These are phyloP conservation scores for Geopemphigus sp. DNA, from an alignment of 1,140 invertebrate genomes.

Conservation along the genomic window DNA sequence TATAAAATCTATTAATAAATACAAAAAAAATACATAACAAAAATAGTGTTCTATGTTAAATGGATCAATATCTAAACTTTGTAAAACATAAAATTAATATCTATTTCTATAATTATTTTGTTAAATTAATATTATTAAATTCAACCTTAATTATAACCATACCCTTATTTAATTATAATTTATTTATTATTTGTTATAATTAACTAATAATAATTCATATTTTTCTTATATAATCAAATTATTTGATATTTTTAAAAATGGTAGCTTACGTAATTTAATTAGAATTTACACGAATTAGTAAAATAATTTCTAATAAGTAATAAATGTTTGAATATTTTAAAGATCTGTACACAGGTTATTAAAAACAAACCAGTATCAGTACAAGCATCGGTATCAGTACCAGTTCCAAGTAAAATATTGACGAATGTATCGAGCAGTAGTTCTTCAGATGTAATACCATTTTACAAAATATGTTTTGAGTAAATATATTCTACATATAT, in stretches of 20 bases:
- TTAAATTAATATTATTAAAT: too few species aligned
- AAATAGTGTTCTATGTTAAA: too few species aligned
- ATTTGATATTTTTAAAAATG: neutral
- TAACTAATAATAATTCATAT: too few species aligned
- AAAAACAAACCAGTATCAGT: neutral
- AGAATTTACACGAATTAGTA: neutral
- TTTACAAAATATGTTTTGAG: constrained; percentile 45
- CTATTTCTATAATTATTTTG: too few species aligned
- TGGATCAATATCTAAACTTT: too few species aligned
- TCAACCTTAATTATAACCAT: too few species aligned
- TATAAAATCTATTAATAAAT: too few species aligned
- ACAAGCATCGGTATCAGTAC: too few species aligned
- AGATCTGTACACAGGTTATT: neutral
- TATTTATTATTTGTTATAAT: too few species aligned
- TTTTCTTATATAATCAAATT: neutral
- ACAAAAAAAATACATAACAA: too few species aligned
- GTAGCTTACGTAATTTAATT: neutral
- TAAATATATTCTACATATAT: constrained; percentile 4
- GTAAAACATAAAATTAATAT: too few species aligned
- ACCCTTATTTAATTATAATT: too few species aligned
- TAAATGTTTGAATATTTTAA: neutral
- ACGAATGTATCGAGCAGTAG: neutral
- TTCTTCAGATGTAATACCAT: constrained; percentile 14
- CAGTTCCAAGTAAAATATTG: neutral
- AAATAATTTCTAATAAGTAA: neutral